Base-by-base conservation (phyloP, 2,113 vertebrate genomes). In the Ptilorrhoa leucosticta region DNA sequence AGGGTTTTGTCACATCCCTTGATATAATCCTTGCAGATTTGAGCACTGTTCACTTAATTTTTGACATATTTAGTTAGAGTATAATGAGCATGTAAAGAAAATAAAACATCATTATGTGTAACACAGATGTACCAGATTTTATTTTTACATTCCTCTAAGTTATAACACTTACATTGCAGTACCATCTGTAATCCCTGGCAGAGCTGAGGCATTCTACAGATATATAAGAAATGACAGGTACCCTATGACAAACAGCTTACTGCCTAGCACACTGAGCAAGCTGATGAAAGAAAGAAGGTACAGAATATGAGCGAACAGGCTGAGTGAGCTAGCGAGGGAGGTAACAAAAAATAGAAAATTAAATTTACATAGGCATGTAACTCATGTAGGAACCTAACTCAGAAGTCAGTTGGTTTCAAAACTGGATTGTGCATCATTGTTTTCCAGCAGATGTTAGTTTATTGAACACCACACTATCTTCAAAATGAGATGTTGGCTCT, bases 211-310 rank as follows among this genome's bases (percentile, higher is more conserved):
- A 64, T 85, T 96, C 84, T 93, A 94, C 78, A 71, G 57, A 90
- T 93, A 94, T 57, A 92, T 89, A 96, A 93, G 90, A 83, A 95
- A 90, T 96, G 94, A 97, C 95, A 95, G 94, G 92, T 97, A 96
- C 94, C 96, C 96, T 91, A 94, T 91, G 92, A 97, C 87, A 93
- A 96, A 95, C 84, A 93, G 94, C 78, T 96, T 87, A 90, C 61
- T 92, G 93, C 89, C 58, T 95, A 82, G 73, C 92, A 87, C 70
- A 47, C 48, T 93, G 50, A 91, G 75, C 50, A 85, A 96, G 56
- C 76, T 93, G 95, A 92, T 96, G 94, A 96, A 93, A 88, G 85
- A 91, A 95, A 85, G 92, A 91, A 95, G 90, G 76, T 97, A 81
- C 35, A 90, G 83, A 93, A 53, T 83, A 87, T 73, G 71, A 93